Evolutionary conservation across 1,140 invertebrate species (phyloP), one percentile per base, ranked within the genome.

Genomic region (Calosoma granatense): DNA sequence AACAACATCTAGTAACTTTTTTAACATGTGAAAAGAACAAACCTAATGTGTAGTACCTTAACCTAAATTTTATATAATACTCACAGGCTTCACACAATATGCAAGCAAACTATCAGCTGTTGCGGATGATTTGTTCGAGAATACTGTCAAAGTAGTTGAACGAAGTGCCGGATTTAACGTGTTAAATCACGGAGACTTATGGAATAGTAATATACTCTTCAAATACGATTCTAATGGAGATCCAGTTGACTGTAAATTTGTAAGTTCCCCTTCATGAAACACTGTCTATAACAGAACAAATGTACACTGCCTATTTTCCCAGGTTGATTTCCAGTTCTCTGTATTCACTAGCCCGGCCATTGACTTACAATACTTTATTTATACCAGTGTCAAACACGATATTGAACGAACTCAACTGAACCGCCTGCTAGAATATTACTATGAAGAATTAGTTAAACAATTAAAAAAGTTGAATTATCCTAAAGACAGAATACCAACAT

Each of bases 201-300:
- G 80, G 80, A 68, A 77, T 1, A 81, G 80, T 56, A 84, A 84
- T 59, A 78, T 82, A 64, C 63, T 84, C 55, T 82, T 81, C 61
- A 73, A 72, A 56, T 81, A 81, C 54, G 64, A 78, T 39, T 57
- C 71, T 0, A 39, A 64, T 0, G 65, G 65, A 0, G 65, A 72
- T 47, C 74, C 74, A 0, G 65, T 73, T 1, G 64, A 70, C 2
- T 72, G 77, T 1, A 77, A 77, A 60, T 79, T 81, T 23, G 75
- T 78, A 63, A 75, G 74, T 69, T 1, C n/a, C 19, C 6, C 19
- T 53, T 15, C 9, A 4, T 14, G 11, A 19, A 15, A 53, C 3
- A 3, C 14, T 15, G 19, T 3, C 4, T 21, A 52, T 22, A 9
- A 51, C n/a, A 15, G 3, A 55, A 43, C 6, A 21, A 54, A n/a